Conservation (phyloP, 2,797 vertebrate genomes). For the Alcedo quadribrachys region DNA sequence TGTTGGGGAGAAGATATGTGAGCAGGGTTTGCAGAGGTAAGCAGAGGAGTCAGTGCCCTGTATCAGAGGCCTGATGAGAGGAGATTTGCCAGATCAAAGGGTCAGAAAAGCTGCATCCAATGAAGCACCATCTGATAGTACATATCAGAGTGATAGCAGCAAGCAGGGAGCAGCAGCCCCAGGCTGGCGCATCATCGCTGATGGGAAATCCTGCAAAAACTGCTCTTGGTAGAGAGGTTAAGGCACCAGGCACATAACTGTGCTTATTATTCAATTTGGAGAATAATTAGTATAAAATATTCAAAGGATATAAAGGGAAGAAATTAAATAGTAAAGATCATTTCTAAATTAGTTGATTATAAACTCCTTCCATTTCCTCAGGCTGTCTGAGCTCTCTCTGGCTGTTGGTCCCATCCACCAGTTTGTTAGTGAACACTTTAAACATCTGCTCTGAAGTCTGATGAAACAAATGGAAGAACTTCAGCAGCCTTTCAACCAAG, state of each 20-base stretch:
- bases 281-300: not conserved
- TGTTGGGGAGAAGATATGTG: not conserved
- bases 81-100: not conserved
- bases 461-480: not conserved
- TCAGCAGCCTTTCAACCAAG: not conserved
- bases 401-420: not conserved
- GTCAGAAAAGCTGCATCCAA: not conserved
- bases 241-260: not conserved
- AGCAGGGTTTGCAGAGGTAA: not conserved
- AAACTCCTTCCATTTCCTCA: not conserved
- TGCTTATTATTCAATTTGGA: not conserved
- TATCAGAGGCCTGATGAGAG: not conserved
- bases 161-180: not conserved
- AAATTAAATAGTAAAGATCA: not conserved
- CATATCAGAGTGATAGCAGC: fast-evolving
- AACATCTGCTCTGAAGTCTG: not conserved
- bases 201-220: not conserved
- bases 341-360: not conserved
- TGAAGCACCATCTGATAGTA: not conserved
- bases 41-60: not conserved
- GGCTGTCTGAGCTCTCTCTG: not conserved
- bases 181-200: not conserved
- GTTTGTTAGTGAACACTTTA: not conserved
- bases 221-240: not conserved
- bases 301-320: not conserved